phyloP scores from a whole-genome alignment of 2,888 invertebrate species.

The Ormyrus labotus region DNA sequence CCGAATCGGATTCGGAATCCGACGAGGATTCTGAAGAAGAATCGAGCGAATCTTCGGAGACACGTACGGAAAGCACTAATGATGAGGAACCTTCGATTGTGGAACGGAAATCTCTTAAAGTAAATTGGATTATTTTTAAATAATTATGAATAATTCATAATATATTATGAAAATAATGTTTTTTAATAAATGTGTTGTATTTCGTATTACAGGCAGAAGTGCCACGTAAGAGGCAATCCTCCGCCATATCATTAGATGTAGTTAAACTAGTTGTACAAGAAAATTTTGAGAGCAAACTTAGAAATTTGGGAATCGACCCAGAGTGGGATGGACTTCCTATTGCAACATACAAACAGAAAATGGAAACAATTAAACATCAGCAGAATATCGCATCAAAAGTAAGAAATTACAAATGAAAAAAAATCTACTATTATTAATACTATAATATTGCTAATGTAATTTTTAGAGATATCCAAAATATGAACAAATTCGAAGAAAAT shows the following conservation, averaged over 20 bases:
- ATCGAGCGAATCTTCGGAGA: conserved; percentile 52
- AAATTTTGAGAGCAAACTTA: conserved; percentile 78
- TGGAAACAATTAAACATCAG: conserved; percentile 79
- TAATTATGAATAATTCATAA: no score
- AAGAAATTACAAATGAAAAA: conserved; percentile 31
- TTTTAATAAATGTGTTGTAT: not conserved
- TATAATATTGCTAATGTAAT: conserved; percentile 50
- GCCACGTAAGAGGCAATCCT: conserved; percentile 28
- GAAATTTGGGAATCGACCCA: conserved; percentile 81
- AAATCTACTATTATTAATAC: not conserved
- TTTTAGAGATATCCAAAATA: conserved; percentile 78
- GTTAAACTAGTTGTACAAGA: conserved; percentile 66
- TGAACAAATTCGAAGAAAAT: conserved; percentile 76
- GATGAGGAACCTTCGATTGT: conserved; percentile 50
- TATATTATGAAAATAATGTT: conserved; percentile 1
- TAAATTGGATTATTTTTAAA: not conserved
- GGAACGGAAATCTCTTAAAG: conserved; percentile 16
- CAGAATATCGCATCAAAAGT: conserved; percentile 80
- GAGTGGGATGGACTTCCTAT: conserved; percentile 80
- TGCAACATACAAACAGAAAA: conserved; percentile 79
- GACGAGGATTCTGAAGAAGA: conserved; percentile 43
- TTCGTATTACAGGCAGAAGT: not conserved
- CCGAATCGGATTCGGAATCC: conserved; percentile 56
- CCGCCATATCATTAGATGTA: conserved; percentile 56
- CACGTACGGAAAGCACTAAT: conserved; percentile 58